A percentile compares a stretch with the other conserved stretches of the same genome.
Evolutionary conservation across 2,113 vertebrate genomes (phyloP).

Genomic region (Procavia capensis): DNA sequence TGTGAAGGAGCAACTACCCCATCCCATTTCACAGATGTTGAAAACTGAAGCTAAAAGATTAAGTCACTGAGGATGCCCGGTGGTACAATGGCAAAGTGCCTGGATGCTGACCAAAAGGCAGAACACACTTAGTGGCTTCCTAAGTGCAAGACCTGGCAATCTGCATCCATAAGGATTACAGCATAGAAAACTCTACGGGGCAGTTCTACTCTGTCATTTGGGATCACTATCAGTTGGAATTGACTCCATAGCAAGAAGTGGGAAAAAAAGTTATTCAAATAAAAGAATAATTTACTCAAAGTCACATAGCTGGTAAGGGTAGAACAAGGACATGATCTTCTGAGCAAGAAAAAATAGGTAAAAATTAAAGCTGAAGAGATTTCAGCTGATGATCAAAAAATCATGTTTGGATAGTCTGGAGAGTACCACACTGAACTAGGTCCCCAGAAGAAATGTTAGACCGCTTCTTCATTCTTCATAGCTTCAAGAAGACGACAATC

Average conservation of each 20-base stretch:
- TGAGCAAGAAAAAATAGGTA: slow-evolving; percentile 7
- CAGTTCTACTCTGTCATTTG: no score
- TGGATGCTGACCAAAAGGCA: no score
- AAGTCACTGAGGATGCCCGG: not conserved
- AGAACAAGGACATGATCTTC: not conserved
- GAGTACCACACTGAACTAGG: not conserved
- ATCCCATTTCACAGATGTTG: not conserved
- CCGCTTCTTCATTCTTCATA: not conserved
- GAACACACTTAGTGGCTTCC: no score
- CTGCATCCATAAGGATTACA: no score
- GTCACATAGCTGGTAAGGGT: no score
- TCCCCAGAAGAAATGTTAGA: not conserved
- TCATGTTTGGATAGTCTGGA: not conserved
- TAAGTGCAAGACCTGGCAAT: no score
- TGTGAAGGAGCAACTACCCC: not conserved
- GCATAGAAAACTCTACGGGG: no score
- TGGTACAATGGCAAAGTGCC: no score
- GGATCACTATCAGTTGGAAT: no score
- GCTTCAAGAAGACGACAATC: not conserved
- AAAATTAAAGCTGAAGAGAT: slow-evolving; percentile 28
- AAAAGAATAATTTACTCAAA: not conserved
- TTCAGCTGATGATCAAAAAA: slow-evolving; percentile 13
- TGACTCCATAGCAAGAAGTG: no score
- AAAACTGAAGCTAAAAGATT: not conserved
- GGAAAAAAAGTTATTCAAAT: no score